Evolutionary conservation across 2,113 vertebrate species (phyloP), one percentile per base, ranked within the genome.

Genomic region (Sula dactylatra): DNA sequence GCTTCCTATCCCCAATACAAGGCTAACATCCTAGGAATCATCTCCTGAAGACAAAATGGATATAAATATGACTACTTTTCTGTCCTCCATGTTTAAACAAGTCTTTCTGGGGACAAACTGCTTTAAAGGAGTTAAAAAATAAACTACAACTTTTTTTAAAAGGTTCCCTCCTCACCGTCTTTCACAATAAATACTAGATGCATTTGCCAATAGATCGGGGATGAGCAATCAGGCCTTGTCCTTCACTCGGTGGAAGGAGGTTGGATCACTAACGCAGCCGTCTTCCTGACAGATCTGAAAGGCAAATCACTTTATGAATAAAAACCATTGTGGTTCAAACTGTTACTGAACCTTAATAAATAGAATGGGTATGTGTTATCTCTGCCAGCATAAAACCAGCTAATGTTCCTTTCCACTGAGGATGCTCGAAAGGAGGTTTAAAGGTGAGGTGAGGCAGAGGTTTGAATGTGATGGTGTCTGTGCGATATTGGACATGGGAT

Each of bases 401-500:
- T 66, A 14, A 40, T 76, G 34, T 78, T 71, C 25, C 38, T 92
- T 85, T 67, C 36, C 50, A 19, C 66, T 16, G 27, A 22, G 17
- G 58, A 66, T 91, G 58, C 66, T 65, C 5, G 3, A 44, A 72
- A 64, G 50, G 36, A 64, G 24, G 22, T 24, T 65, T 27, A 52
- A 52, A 72, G 29, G 29, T 62, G 71, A 31, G 71, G 44, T 16
- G 44, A 66, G 52, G 54, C 45, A 69, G 38, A 34, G 25, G n/a
- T 29, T 49, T 15, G 40, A 7, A 62, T 6, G 9, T 36, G 69
- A 15, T 13, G 29, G 16, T 40, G 54, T 40, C 40, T 7, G 4
- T 1, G 7, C 29, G 62, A 15, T 32, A 1, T 1, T 0, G 2
- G 52, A 52, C 13, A 0, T 6, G 24, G 45, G 45, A 9, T 3